Conservation (phyloP, 2,113 vertebrate species). For the Rhegmatorhina hoffmannsi region DNA sequence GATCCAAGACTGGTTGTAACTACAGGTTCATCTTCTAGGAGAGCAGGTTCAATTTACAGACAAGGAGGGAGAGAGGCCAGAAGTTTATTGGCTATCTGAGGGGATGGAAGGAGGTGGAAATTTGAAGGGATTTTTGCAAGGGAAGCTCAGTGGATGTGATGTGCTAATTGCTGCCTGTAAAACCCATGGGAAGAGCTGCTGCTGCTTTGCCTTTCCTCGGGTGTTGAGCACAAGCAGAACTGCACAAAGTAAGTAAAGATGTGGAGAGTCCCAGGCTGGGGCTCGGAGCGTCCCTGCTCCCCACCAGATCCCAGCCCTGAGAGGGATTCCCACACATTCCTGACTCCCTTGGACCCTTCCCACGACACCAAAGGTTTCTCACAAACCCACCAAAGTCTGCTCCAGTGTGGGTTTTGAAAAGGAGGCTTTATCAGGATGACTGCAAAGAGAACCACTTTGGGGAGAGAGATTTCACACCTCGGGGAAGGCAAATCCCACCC, state of each 20-base stretch:
- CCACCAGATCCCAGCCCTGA: neutral
- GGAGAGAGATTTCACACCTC: neutral
- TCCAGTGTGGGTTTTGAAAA: neutral
- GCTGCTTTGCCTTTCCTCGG: neutral
- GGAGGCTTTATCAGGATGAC: neutral
- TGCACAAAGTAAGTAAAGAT: rapidly evolving
- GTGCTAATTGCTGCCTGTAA: slow-evolving; percentile 10
- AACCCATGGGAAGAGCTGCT: neutral
- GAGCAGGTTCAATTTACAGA: slow-evolving; percentile 41
- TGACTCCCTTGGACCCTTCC: neutral
- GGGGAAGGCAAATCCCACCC: neutral
- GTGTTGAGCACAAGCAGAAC: neutral
- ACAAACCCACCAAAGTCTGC: neutral
- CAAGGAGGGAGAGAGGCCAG: neutral
- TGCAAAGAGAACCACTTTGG: rapidly evolving
- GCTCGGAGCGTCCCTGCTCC: neutral
- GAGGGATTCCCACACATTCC: neutral
- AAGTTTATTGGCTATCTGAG: neutral
- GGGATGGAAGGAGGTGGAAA: rapidly evolving
- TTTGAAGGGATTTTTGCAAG: neutral
- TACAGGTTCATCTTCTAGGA: slow-evolving; percentile 53
- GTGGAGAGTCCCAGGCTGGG: neutral
- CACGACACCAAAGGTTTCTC: neutral
- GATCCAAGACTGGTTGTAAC: slow-evolving; percentile 51
- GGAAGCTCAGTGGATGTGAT: neutral